Conservation (phyloP, 2,888 invertebrate species). For the Cartodere bifasciata region DNA sequence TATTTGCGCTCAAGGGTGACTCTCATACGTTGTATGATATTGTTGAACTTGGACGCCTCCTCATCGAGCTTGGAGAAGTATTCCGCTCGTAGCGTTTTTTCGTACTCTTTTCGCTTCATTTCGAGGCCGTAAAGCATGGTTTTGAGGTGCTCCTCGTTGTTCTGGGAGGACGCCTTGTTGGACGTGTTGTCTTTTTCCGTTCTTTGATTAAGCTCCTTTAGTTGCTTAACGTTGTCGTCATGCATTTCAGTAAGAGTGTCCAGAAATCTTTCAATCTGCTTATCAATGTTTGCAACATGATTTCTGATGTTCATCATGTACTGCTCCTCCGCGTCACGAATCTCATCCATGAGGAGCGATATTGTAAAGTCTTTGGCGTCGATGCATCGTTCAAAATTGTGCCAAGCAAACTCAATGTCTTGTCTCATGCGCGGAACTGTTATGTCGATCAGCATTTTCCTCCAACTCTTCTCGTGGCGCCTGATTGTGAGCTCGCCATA, state of each 20-base stretch:
- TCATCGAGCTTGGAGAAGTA: conserved; percentile 28
- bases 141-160: conserved; percentile 38
- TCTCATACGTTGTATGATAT: conserved; percentile 21
- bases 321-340: conserved; percentile 32
- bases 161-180: conserved; percentile 28
- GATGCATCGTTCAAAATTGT: conserved; percentile 34
- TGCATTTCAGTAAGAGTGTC: conserved; percentile 27
- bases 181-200: conserved; percentile 33
- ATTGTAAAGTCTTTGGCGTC: conserved; percentile 37
- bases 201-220: conserved; percentile 26
- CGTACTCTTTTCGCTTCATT: conserved; percentile 30
- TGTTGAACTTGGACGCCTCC: conserved; percentile 23
- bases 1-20: conserved; percentile 22
- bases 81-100: conserved; percentile 25
- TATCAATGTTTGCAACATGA: conserved; percentile 32
- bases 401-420: conserved; percentile 34
- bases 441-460: conserved; percentile 30
- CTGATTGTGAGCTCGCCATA: conserved; percentile 23
- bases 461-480: conserved; percentile 30
- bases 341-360: conserved; percentile 32
- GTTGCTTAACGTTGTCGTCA: conserved; percentile 24
- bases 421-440: conserved; percentile 31
- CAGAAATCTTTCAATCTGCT: conserved; percentile 27
- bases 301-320: conserved; percentile 28
- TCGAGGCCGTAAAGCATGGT: conserved; percentile 39